Evolutionary conservation across 2,113 vertebrate genomes (phyloP), one percentile per base, ranked within the genome.

Genomic region (Apodemus speciosus): DNA sequence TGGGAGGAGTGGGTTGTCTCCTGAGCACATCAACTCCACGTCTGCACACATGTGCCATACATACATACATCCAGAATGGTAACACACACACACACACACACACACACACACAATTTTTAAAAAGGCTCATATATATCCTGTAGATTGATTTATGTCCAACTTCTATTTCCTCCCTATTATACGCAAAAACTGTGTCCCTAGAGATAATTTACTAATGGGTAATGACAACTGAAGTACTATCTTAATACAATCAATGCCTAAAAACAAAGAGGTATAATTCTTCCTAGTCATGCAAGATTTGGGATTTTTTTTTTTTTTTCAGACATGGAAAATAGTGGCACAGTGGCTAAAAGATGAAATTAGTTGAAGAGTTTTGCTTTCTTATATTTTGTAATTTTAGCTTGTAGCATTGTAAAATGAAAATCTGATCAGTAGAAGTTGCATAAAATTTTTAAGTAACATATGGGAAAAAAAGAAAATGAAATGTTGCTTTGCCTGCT

Each of bases 211-310:
- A 4, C 49, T 89, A 64, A 89, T 15, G 66, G 56, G 4, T 93
- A 60, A 58, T 87, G 51, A 86, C 60, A 21, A 43, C 25, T 13
- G 13, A 88, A 20, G 91, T 87, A 2, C 35, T 20, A 71, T 84
- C 35, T 85, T 87, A 89, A 66, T 83, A 32, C 25, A 80, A n/a
- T 89, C 15, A 87, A 56, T 79, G 86, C 51, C 90, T 85, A 40
- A 56, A 25, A 90, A 53, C 11, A 77, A 38, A 62, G 66, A 88
- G 15, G 15, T 90, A 3, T 51, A 85, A 86, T 25, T 30, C 18
- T 93, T 32, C 4, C 56, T 87, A 75, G 27, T 30, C 79, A 58
- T 92, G 6, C 9, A 91, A 35, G 4, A 81, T 10, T 92, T 88
- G 35, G 0, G 49, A 88, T 62, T 86, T 87, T 87, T 27, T 89